Conservation (phyloP, 1,140 invertebrate genomes). For the Lasioglossum albipes region DNA sequence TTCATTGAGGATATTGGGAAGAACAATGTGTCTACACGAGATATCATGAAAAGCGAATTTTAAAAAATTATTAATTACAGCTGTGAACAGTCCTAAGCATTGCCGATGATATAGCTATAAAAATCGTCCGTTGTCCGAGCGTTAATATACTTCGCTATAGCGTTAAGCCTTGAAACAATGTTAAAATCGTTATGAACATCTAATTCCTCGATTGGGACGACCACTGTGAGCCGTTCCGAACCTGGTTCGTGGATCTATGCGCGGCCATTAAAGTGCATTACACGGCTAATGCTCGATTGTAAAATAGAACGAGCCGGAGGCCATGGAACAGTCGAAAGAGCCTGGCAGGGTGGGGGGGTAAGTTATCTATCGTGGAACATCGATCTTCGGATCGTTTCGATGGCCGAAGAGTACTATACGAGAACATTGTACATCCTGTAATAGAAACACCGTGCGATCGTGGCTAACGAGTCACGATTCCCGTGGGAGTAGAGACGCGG, state of each 20-base stretch:
- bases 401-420: conserved; percentile 22
- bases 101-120: too few species aligned
- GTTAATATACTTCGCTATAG: too few species aligned
- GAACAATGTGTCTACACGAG: too few species aligned
- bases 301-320: conserved; percentile 29
- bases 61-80: too few species aligned
- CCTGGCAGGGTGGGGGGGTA: background rate
- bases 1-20: too few species aligned
- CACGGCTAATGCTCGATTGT: conserved; percentile 41
- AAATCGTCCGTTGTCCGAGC: too few species aligned
- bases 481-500: conserved; percentile 53
- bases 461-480: conserved; percentile 47
- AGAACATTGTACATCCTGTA: background rate
- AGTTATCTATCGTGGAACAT: conserved; percentile 23
- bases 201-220: too few species aligned
- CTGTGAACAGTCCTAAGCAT: too few species aligned
- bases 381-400: conserved; percentile 21
- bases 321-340: too few species aligned
- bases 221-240: background rate
- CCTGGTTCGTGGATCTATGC: background rate
- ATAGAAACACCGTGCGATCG: conserved; percentile 39
- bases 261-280: conserved; percentile 38
- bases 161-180: too few species aligned
- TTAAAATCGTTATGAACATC: too few species aligned
- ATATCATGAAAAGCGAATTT: too few species aligned